Evolutionary conservation across 2,888 invertebrate species (phyloP).

Genomic region (Drosophila acutilabella): DNA sequence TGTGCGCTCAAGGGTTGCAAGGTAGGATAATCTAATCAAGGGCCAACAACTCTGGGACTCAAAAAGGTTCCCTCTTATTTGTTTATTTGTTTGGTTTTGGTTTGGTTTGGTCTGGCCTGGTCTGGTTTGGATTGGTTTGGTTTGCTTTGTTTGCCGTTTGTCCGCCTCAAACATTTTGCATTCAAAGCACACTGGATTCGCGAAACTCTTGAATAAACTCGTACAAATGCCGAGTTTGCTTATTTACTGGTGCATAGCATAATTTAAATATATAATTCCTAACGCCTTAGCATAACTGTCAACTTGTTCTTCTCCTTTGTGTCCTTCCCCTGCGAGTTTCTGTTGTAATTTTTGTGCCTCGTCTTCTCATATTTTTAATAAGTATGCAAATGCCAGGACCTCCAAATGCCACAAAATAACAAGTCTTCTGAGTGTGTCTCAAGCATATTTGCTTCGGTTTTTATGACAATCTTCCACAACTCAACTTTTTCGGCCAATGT

Average conservation of each 20-base stretch:
- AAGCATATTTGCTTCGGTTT: slow-evolving; percentile 29
- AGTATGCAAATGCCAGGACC: slow-evolving; percentile 67
- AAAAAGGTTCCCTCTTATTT: slow-evolving; percentile 61
- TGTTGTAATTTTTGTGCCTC: not conserved
- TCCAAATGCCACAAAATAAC: slow-evolving; percentile 18
- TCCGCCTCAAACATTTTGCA: slow-evolving; percentile 41
- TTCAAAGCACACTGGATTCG: slow-evolving; percentile 51
- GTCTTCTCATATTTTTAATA: slow-evolving; percentile 69
- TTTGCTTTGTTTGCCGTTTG: slow-evolving; percentile 24
- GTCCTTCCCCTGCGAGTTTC: not conserved
- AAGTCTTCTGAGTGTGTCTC: slow-evolving; percentile 8
- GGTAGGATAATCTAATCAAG: slow-evolving; percentile 76
- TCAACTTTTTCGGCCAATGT: slow-evolving; percentile 43
- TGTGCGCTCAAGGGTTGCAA: slow-evolving; percentile 71
- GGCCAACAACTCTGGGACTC: slow-evolving; percentile 30
- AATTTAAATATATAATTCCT: slow-evolving; percentile 74
- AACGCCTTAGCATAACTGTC: slow-evolving; percentile 47
- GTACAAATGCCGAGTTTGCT: slow-evolving; percentile 29
- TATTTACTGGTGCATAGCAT: slow-evolving; percentile 57
- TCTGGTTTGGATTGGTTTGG: slow-evolving; percentile 20
- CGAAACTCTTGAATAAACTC: slow-evolving; percentile 21
- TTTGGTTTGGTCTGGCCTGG: slow-evolving; percentile 28
- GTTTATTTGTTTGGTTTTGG: slow-evolving; percentile 42
- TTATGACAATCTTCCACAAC: slow-evolving; percentile 32
- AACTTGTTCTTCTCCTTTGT: slow-evolving; percentile 25